Percentiles rank a stretch among this genome's conserved stretches.
These are phyloP conservation scores for Ectemnius lituratus DNA, from an alignment of 2,888 invertebrate genomes.

Conservation along the genomic window DNA sequence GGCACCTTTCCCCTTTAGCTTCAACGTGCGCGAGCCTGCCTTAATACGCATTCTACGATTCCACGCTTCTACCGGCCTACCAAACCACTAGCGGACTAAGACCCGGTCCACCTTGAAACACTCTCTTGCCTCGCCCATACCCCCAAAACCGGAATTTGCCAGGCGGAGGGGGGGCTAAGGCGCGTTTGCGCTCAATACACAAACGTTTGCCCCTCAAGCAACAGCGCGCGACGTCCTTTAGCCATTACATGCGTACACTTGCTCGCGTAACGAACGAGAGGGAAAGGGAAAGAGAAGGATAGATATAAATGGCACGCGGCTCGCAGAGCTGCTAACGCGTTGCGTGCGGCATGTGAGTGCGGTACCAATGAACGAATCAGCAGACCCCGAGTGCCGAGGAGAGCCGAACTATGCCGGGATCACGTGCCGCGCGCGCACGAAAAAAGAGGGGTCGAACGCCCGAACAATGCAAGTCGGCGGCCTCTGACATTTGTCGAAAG, in stretches of 20 bases:
- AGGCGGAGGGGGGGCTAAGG: not conserved
- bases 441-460: slow-evolving; percentile 44
- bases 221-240: not conserved
- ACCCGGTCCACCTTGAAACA: slow-evolving; percentile 14
- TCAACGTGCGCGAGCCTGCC: slow-evolving; percentile 14
- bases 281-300: not conserved
- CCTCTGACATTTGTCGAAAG: slow-evolving; percentile 37
- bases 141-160: slow-evolving; percentile 14
- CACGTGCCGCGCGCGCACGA: slow-evolving; percentile 37
- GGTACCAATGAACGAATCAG: slow-evolving; percentile 42
- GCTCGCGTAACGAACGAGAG: not conserved
- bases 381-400: slow-evolving; percentile 41
- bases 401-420: slow-evolving; percentile 28
- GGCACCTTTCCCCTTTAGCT: slow-evolving; percentile 14
- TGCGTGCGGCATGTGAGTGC: slow-evolving; percentile 15
- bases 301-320: slow-evolving; percentile 44
- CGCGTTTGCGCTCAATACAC: not conserved
- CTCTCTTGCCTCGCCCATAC: slow-evolving; percentile 8
- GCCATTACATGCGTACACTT: not conserved
- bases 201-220: not conserved
- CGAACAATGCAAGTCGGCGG: slow-evolving; percentile 24
- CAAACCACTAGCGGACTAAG: not conserved
- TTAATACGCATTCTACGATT: slow-evolving; percentile 29
- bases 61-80: slow-evolving; percentile 11
- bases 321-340: slow-evolving; percentile 8